These are phyloP conservation scores for Dipodomys ordii DNA, from an alignment of 2,113 vertebrate genomes.

Conservation along the genomic window DNA sequence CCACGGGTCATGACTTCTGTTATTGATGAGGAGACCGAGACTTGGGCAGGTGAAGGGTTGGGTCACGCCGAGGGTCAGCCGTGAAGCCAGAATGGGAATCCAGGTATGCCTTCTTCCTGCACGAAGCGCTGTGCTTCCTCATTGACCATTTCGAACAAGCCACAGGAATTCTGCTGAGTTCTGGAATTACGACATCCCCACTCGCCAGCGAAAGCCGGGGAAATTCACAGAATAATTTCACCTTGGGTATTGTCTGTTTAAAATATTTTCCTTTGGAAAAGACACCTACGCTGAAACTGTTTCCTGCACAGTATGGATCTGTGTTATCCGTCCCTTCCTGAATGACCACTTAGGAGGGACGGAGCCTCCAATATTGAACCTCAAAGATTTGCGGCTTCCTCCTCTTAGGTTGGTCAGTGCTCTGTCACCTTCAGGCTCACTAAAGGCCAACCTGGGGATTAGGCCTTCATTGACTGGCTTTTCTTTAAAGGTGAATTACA, in stretches of 20 bases:
- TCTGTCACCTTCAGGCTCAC: not conserved
- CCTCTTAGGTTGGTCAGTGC: not conserved
- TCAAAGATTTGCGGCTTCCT: not conserved
- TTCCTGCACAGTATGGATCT: not conserved
- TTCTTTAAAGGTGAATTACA: not conserved
- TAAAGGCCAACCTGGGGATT: not conserved
- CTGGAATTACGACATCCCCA: not conserved
- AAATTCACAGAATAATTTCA: slow-evolving; percentile 9
- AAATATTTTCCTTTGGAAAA: slow-evolving; percentile 2
- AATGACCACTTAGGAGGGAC: not conserved
- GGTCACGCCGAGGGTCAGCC: not conserved
- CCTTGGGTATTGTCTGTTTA: not conserved
- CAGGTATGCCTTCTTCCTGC: not conserved
- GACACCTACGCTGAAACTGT: not conserved
- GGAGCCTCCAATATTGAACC: not conserved
- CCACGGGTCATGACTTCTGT: not conserved
- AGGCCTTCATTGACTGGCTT: not conserved
- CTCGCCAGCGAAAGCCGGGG: not conserved
- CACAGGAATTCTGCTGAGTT: not conserved
- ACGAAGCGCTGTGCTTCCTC: no score
- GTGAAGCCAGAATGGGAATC: not conserved
- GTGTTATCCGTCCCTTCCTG: not conserved
- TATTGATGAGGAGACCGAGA: not conserved
- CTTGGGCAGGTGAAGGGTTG: not conserved
- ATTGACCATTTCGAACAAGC: not conserved